Percentiles rank a stretch among this genome's conserved stretches.
Evolutionary conservation across 2,797 vertebrate species (phyloP).

Genomic region (Bovichtus diacanthus): DNA sequence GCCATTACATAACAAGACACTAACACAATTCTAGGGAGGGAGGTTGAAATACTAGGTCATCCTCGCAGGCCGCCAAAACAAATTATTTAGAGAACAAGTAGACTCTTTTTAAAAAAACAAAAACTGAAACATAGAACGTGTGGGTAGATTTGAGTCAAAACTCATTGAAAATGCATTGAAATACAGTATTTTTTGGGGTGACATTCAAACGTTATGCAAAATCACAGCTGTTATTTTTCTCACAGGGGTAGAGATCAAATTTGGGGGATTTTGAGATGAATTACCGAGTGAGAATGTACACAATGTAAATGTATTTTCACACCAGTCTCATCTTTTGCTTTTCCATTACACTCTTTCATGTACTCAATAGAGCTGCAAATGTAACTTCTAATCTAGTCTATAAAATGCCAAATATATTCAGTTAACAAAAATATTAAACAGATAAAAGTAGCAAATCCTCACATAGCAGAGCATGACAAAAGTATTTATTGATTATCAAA

Average conservation of each 20-base stretch:
- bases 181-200: not conserved
- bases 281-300: not conserved
- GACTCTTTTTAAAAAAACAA: not conserved
- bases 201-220: not conserved
- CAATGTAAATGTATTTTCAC: not conserved
- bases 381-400: not conserved
- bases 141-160: not conserved
- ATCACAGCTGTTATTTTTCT: not conserved
- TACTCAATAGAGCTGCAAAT: not conserved
- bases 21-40: constrained; percentile 45
- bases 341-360: not conserved
- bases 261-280: not conserved
- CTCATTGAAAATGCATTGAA: not conserved
- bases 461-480: not conserved
- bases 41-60: constrained; percentile 62
- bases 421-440: not conserved
- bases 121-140: not conserved
- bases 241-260: too few species aligned
- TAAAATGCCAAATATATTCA: not conserved
- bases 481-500: not conserved
- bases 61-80: constrained; percentile 39
- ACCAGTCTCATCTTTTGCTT: not conserved
- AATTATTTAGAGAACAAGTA: constrained; percentile 31
- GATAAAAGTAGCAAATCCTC: not conserved
- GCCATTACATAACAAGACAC: constrained; percentile 68